phyloP scores from a whole-genome alignment of 2,113 vertebrate species.

The Pongo pygmaeus region DNA sequence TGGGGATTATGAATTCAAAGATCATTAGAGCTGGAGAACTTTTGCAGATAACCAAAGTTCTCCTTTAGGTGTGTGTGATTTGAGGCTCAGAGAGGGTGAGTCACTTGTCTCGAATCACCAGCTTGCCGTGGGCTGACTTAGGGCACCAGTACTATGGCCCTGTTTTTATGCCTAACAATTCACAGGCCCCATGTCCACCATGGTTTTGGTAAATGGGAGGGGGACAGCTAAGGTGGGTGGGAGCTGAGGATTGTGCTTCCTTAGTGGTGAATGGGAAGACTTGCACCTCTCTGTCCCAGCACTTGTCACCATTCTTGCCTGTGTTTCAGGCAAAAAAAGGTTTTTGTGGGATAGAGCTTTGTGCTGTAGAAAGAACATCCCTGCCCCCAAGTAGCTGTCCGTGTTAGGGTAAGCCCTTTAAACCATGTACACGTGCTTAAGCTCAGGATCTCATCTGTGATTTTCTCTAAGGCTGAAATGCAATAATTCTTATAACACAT shows the following conservation, averaged over 20 bases:
- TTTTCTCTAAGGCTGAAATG: neutral
- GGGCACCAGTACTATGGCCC: accelerated
- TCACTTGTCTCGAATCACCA: neutral
- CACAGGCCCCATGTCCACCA: neutral
- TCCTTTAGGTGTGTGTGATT: neutral
- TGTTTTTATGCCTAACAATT: neutral
- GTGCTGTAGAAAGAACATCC: neutral
- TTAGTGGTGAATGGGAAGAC: accelerated
- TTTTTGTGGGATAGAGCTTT: neutral
- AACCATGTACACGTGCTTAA: too few relatives aligned
- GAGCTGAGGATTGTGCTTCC: accelerated
- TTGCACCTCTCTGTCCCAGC: neutral
- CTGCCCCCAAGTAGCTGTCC: too few relatives aligned
- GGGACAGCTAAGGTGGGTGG: accelerated
- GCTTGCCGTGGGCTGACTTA: neutral
- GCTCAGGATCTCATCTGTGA: neutral
- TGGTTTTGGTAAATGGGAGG: neutral
- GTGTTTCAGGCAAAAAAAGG: neutral
- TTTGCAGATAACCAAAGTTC: neutral
- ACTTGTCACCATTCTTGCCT: accelerated
- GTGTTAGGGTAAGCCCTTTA: neutral
- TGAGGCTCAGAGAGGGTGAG: neutral
- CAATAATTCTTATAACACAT: neutral
- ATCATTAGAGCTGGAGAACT: neutral
- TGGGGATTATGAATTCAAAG: neutral